Conservation (phyloP, 2,888 invertebrate species). For the Thelaira solivaga region DNA sequence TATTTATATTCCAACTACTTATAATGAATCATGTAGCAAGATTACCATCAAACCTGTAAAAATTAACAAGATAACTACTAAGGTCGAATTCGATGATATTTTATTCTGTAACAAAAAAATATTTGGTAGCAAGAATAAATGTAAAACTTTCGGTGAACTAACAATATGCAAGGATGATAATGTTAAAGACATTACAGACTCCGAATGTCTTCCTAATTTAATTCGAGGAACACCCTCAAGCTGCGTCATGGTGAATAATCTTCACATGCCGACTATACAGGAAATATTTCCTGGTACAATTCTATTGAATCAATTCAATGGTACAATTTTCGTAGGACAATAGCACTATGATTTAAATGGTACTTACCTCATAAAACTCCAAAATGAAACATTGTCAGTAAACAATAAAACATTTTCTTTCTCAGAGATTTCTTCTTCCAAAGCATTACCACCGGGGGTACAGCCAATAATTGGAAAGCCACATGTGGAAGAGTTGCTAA, state of each 20-base stretch:
- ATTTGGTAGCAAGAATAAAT: not conserved
- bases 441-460: too few species aligned
- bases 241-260: not conserved
- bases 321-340: too few species aligned
- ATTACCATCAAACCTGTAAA: not conserved
- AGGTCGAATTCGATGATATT: not conserved
- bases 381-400: too few species aligned
- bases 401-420: not conserved
- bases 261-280: not conserved
- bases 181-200: not conserved
- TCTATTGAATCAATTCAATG: too few species aligned
- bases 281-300: not conserved
- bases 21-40: constrained; percentile 43
- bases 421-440: not conserved
- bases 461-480: too few species aligned
- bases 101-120: not conserved
- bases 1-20: constrained; percentile 28
- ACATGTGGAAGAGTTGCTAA: not conserved
- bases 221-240: not conserved
- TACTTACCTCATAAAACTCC: too few species aligned
- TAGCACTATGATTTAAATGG: too few species aligned
- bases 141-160: not conserved
- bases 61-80: not conserved
- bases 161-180: not conserved
- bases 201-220: not conserved